Conservation (phyloP, 2,797 vertebrate genomes). For the Zenarchopterus dispar region DNA sequence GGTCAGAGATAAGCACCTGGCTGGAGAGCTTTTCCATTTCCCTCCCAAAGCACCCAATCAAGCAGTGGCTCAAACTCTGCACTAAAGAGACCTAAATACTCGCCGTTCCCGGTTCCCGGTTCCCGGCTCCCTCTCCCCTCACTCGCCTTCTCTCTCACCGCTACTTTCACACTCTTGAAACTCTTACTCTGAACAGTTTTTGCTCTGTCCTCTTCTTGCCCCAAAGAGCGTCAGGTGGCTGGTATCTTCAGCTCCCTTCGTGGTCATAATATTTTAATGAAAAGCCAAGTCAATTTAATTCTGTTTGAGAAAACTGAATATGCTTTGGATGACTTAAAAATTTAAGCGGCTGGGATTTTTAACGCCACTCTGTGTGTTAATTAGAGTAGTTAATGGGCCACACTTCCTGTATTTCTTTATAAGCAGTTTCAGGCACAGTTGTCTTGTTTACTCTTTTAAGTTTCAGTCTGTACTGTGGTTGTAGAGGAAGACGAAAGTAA, state of each 20-base stretch:
- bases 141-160: conserved; percentile 32
- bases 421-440: conserved; percentile 47
- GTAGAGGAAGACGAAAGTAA: not conserved
- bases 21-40: conserved; percentile 78
- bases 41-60: conserved; percentile 75
- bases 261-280: conserved; percentile 9
- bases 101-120: conserved; percentile 35
- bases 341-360: conserved; percentile 29
- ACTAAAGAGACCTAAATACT: conserved; percentile 75
- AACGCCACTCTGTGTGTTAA: conserved; percentile 53
- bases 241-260: conserved; percentile 9
- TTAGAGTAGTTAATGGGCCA: conserved; percentile 29
- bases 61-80: conserved; percentile 67
- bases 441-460: not conserved
- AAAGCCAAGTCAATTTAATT: conserved; percentile 44
- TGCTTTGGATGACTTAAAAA: conserved; percentile 46
- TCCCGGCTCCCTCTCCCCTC: conserved; percentile 25
- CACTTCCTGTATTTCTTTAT: conserved; percentile 42
- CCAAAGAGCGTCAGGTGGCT: conserved; percentile 25
- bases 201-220: conserved; percentile 1
- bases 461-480: not conserved
- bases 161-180: conserved; percentile 36
- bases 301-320: conserved; percentile 39
- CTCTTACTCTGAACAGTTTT: conserved; percentile 13
- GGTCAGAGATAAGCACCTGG: conserved; percentile 82